Percentiles rank a stretch among this genome's conserved stretches.
Conservation (phyloP, 2,888 invertebrate species). For the Apodemia duryi region DNA sequence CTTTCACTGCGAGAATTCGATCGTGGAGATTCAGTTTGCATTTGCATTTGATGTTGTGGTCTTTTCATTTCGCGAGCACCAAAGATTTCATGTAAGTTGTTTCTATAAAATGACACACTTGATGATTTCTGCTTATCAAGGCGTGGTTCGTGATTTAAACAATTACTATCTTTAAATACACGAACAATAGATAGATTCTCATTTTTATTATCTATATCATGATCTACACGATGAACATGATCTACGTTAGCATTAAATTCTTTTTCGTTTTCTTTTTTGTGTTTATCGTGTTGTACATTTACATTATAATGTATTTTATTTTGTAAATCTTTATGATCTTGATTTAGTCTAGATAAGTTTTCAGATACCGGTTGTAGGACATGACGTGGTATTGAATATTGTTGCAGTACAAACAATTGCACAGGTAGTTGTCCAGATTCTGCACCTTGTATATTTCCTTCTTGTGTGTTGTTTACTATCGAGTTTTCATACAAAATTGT, state of each 20-base stretch:
- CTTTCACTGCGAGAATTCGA: slow-evolving; percentile 54
- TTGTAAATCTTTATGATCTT: slow-evolving; percentile 30
- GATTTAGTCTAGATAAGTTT: slow-evolving; percentile 33
- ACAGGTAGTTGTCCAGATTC: slow-evolving; percentile 37
- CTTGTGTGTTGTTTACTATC: slow-evolving; percentile 24
- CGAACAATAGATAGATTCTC: slow-evolving; percentile 48
- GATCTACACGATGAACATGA: no score
- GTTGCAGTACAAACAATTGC: slow-evolving; percentile 54
- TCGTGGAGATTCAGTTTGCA: slow-evolving; percentile 44
- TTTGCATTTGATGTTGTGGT: slow-evolving; percentile 19
- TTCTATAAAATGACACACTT: slow-evolving; percentile 41
- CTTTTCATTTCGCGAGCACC: slow-evolving; percentile 48
- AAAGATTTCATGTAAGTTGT: slow-evolving; percentile 51
- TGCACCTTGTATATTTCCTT: slow-evolving; percentile 3
- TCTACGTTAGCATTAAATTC: background rate
- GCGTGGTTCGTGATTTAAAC: slow-evolving; percentile 45
- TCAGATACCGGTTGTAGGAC: slow-evolving; percentile 35
- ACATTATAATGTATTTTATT: slow-evolving; percentile 41
- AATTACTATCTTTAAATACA: slow-evolving; percentile 66
- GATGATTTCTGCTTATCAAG: slow-evolving; percentile 42
- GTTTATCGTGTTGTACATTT: slow-evolving; percentile 38
- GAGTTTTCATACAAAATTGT: slow-evolving; percentile 23
- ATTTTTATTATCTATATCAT: slow-evolving; percentile 33
- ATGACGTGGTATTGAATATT: slow-evolving; percentile 40
- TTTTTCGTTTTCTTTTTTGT: slow-evolving; percentile 23